A percentile compares a stretch with the other conserved stretches of the same genome.
phyloP scores from a whole-genome alignment of 1,140 invertebrate genomes.

The Ceratosolen solmsi region DNA sequence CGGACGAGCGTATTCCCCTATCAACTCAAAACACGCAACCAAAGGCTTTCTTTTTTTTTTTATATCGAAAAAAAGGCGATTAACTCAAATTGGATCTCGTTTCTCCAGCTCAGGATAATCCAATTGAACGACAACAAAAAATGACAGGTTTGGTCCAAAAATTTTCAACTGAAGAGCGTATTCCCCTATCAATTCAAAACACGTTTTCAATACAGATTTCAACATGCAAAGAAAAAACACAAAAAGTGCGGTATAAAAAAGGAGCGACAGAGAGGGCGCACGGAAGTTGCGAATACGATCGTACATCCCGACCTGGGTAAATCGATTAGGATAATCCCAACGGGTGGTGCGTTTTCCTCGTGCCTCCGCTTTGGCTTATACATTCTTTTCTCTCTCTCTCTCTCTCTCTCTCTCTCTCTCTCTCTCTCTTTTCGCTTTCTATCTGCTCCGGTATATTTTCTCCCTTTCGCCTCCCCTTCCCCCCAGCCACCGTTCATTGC shows the following conservation, averaged over 20 bases:
- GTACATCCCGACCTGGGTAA: conserved; percentile 24
- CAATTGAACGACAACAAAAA: conserved; percentile 24
- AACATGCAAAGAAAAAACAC: background rate
- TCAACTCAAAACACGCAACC: conserved; percentile 48
- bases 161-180: conserved; percentile 6
- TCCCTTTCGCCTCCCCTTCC: no score
- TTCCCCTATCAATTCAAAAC: conserved; percentile 41
- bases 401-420: no score
- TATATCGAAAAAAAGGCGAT: background rate
- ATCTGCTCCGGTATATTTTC: background rate
- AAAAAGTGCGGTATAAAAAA: conserved; percentile 9
- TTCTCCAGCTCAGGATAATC: background rate
- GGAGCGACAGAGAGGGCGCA: background rate
- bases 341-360: conserved; percentile 34
- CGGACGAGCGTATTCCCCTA: background rate
- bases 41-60: no score
- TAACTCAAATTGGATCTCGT: background rate
- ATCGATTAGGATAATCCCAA: conserved; percentile 49
- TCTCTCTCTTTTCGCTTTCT: no score
- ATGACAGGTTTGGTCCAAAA: conserved; percentile 23
- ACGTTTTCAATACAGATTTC: conserved; percentile 47
- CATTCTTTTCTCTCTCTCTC: background rate
- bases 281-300: conserved; percentile 17
- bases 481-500: no score
- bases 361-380: conserved; percentile 8